Base-by-base conservation (phyloP, 2,113 vertebrate species). In the Corythornis cristatus region DNA sequence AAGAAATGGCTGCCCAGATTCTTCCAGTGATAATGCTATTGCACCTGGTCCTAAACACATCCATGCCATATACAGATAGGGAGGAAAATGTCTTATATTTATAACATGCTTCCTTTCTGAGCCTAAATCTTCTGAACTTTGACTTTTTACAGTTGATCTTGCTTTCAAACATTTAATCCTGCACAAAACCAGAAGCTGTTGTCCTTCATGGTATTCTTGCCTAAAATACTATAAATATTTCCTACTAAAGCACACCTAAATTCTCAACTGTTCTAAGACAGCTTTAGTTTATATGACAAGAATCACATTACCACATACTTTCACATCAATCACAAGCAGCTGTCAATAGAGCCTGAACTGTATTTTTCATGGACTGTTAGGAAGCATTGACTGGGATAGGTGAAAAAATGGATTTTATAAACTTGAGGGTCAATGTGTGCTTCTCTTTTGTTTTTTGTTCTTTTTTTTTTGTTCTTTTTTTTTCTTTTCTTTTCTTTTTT, bases 201-300 rank as follows among this genome's bases (percentile, higher is more conserved):
- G 73, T 88, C 83, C 35, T 85, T 90, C 73, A 48, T 15, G n/a
- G 28, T 60, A 62, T 31, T 40, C 35, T 83, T 86, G 37, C 68
- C 70, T 83, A 72, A 95, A 94, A 96, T 90, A 29, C 66, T 73
- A 62, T 3, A 40, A 86, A 88, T 92, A 75, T 81, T 79, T 96
- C 28, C 50, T 86, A 74, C 54, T 72, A 88, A 67, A 86, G 76
- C 1, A 11, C 68, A 54, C 3, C 7, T 48, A 50, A 68, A 82
- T 75, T 76, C 90, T 86, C 12, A n/a, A 79, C 35, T 92, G 86
- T 65, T 71, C 43, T 37, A 22, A 64, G 84, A 90, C 3, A 77
- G 15, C 50, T 88, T 72, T 67, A 82, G 57, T 75, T 88, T 79
- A 11, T 33, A 23, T 15, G 77, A 25, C n/a, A 82, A 48, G 80